Evolutionary conservation across 2,113 vertebrate genomes (phyloP).

Genomic region (Catharus bicknelli): DNA sequence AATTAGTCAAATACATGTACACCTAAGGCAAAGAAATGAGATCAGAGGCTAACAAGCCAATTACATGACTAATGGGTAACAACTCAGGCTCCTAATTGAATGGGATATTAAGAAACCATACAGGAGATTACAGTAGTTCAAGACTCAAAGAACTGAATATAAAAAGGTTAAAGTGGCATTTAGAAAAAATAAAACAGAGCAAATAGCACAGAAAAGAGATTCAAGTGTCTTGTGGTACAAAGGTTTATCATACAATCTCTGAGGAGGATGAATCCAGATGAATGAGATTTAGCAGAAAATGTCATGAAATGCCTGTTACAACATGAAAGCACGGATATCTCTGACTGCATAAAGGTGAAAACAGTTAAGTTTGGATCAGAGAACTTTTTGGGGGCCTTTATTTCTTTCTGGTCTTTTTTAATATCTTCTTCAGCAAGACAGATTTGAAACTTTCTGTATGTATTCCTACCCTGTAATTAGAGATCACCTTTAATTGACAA

Average conservation of each 20-base stretch:
- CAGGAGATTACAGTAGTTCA: constrained; percentile 32
- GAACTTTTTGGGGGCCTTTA: neutral
- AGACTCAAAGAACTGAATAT: constrained; percentile 23
- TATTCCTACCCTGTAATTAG: neutral
- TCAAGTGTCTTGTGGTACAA: neutral
- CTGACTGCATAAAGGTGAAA: neutral
- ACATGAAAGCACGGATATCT: neutral
- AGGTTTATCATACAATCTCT: constrained; percentile 35
- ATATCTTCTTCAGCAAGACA: neutral
- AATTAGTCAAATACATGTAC: constrained; percentile 44
- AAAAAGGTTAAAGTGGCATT: constrained; percentile 44
- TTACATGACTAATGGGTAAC: constrained; percentile 45
- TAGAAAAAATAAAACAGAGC: constrained; percentile 37
- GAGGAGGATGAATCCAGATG: constrained; percentile 2
- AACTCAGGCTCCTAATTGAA: constrained; percentile 38
- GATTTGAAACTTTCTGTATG: neutral
- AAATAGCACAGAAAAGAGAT: constrained; percentile 36
- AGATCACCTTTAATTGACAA: neutral
- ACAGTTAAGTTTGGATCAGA: neutral
- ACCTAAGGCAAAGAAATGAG: constrained; percentile 51
- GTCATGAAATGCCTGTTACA: constrained; percentile 17
- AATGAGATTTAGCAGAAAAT: constrained; percentile 49
- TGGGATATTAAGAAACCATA: constrained; percentile 19
- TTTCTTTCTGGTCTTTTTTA: neutral
- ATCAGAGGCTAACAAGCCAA: constrained; percentile 57